phyloP scores from a whole-genome alignment of 1,140 invertebrate species.

The Sitophilus oryzae region DNA sequence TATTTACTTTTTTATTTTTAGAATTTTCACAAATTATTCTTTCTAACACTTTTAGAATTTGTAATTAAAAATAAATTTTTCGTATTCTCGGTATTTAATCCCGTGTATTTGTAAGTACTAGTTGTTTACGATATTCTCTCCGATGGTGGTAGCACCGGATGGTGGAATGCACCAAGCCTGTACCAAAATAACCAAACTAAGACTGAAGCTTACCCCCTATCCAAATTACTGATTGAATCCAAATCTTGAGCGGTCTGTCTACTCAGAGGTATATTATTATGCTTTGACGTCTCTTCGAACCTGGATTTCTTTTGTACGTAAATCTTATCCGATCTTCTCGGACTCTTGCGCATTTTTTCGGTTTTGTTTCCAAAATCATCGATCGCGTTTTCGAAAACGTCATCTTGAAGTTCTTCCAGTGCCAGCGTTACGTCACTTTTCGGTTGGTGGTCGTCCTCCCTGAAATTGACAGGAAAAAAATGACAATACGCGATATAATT shows the following conservation, averaged over 20 bases:
- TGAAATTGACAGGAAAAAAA: too few relatives aligned
- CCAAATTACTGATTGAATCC: constrained; percentile 26
- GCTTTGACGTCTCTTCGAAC: constrained; percentile 33
- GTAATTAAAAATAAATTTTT: too few relatives aligned
- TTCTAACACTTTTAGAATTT: too few relatives aligned
- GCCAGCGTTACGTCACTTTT: constrained; percentile 40
- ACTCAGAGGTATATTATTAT: constrained; percentile 20
- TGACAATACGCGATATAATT: too few relatives aligned
- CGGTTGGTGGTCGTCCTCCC: constrained; percentile 40
- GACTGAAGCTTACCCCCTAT: constrained; percentile 27
- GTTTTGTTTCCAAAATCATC: constrained; percentile 31
- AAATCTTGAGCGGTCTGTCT: constrained; percentile 30
- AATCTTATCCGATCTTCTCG: constrained; percentile 36
- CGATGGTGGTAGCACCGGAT: too few relatives aligned
- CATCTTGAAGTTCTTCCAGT: constrained; percentile 43
- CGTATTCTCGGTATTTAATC: too few relatives aligned
- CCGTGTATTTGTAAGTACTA: too few relatives aligned
- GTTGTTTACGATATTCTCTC: too few relatives aligned
- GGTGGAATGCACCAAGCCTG: too few relatives aligned
- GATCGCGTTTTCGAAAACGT: constrained; percentile 40
- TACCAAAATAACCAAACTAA: too few relatives aligned
- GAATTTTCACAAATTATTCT: too few relatives aligned
- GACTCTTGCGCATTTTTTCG: constrained; percentile 38
- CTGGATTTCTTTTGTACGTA: constrained; percentile 42
- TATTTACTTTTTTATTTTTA: too few relatives aligned